phyloP scores from a whole-genome alignment of 2,113 vertebrate genomes.

The Xenotilapia flavipinnis region DNA sequence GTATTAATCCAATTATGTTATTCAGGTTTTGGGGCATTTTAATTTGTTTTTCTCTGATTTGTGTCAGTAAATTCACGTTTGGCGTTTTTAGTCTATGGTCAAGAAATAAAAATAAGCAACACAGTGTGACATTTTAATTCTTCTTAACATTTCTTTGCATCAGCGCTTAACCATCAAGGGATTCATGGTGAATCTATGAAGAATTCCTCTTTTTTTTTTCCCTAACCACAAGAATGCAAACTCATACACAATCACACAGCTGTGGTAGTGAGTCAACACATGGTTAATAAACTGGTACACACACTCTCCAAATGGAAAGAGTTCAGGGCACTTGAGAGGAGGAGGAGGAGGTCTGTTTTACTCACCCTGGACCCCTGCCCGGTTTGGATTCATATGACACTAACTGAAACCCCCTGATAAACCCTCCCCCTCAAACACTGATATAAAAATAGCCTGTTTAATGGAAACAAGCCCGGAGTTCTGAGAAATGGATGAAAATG shows the following conservation, averaged over 20 bases:
- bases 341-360: conserved; percentile 26
- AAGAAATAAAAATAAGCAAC: neutral
- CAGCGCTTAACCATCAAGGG: neutral
- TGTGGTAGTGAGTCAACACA: conserved; percentile 55
- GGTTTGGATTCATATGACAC: conserved; percentile 61
- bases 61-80: neutral
- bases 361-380: conserved; percentile 56
- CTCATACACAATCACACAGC: neutral
- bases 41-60: neutral
- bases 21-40: neutral
- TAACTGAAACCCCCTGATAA: conserved; percentile 13
- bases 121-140: neutral
- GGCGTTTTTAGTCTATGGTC: neutral
- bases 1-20: neutral
- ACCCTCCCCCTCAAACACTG: neutral
- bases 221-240: neutral
- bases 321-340: neutral
- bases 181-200: neutral
- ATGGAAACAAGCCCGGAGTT: conserved; percentile 55
- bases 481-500: conserved; percentile 57
- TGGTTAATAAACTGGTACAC: conserved; percentile 33
- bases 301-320: conserved; percentile 10
- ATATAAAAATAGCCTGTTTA: conserved; percentile 70
- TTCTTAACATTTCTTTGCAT: neutral
- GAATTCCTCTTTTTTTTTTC: neutral